Evolutionary conservation across 2,113 vertebrate species (phyloP).

Genomic region (Sclerurus mexicanus): DNA sequence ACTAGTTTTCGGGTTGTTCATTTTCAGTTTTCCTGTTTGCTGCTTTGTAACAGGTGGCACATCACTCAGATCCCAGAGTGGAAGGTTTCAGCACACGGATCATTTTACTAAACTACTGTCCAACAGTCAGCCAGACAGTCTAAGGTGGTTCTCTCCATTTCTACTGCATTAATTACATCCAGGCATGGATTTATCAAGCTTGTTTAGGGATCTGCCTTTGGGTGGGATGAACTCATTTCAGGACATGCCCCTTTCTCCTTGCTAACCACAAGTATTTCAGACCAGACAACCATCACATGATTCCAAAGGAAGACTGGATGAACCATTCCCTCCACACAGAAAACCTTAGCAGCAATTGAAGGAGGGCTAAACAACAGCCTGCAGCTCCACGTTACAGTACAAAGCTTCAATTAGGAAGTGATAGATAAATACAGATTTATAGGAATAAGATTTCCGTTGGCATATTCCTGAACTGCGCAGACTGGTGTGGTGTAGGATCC

Average conservation of each 20-base stretch:
- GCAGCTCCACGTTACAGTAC: not conserved
- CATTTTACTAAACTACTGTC: not conserved
- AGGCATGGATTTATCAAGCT: not conserved
- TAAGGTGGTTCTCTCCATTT: not conserved
- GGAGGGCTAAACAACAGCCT: not conserved
- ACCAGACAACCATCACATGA: too few species aligned
- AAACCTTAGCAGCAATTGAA: not conserved
- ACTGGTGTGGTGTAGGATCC: not conserved
- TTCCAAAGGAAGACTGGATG: not conserved
- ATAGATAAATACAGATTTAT: not conserved
- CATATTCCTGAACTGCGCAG: not conserved
- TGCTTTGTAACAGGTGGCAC: not conserved
- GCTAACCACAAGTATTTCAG: not conserved
- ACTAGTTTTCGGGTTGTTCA: not conserved
- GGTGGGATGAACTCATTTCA: not conserved
- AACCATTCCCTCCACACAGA: not conserved
- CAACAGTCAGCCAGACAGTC: not conserved
- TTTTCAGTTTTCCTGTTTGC: not conserved
- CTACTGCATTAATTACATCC: not conserved
- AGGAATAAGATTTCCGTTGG: not conserved
- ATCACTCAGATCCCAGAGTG: not conserved
- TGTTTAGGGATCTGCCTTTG: not conserved
- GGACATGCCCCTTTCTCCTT: not conserved
- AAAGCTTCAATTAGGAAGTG: not conserved
- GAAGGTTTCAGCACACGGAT: not conserved